phyloP scores from a whole-genome alignment of 2,113 vertebrate genomes.

The Lepus europaeus region DNA sequence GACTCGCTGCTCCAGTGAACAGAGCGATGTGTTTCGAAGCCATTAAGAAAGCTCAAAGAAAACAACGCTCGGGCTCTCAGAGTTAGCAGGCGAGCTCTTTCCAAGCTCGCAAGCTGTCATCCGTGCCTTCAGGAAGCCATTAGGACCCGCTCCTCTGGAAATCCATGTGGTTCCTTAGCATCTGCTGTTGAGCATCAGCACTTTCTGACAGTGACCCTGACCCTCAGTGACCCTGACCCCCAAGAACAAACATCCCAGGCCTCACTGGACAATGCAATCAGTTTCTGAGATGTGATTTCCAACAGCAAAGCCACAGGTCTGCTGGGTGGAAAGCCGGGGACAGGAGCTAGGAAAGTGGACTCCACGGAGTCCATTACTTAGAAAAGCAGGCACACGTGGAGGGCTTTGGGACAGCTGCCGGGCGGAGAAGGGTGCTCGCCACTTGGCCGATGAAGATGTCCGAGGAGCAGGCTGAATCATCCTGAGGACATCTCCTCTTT shows the following conservation, averaged over 20 bases:
- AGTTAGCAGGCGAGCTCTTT: slow-evolving; percentile 70
- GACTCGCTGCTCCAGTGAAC: slow-evolving; percentile 60
- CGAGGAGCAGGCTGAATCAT: not conserved
- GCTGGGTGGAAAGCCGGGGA: slow-evolving; percentile 40
- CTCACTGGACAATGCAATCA: slow-evolving; percentile 33
- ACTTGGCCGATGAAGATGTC: not conserved
- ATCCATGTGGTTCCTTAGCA: slow-evolving; percentile 10
- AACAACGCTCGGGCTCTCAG: slow-evolving; percentile 57
- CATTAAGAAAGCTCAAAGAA: slow-evolving; percentile 77
- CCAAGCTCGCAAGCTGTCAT: slow-evolving; percentile 76
- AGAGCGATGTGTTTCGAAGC: slow-evolving; percentile 72
- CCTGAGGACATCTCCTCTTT: not conserved
- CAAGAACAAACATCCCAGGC: slow-evolving; percentile 30
- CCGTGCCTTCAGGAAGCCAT: slow-evolving; percentile 74
- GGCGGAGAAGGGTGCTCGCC: not conserved
- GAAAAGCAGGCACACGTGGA: not conserved
- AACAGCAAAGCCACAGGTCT: not conserved
- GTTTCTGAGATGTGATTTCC: not conserved
- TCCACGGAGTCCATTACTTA: not conserved
- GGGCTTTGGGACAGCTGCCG: not conserved
- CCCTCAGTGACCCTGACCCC: slow-evolving; percentile 37
- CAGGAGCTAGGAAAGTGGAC: not conserved
- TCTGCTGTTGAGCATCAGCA: slow-evolving; percentile 64
- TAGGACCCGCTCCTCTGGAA: slow-evolving; percentile 66
- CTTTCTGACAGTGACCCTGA: slow-evolving; percentile 64